Evolutionary conservation across 2,113 vertebrate genomes (phyloP).

Genomic region (Onychostruthus taczanowskii): DNA sequence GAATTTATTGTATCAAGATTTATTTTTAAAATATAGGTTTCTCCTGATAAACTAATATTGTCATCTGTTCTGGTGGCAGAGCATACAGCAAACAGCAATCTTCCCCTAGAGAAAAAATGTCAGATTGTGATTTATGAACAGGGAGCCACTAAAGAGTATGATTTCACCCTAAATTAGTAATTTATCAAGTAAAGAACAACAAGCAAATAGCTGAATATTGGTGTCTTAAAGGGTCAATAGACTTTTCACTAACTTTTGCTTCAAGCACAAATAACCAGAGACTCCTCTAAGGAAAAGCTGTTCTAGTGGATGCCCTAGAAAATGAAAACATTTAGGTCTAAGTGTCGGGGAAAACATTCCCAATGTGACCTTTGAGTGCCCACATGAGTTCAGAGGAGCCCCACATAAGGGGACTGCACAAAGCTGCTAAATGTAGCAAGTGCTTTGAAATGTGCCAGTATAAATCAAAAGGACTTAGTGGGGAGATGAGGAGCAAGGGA

Average conservation of each 20-base stretch:
- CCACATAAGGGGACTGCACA: neutral
- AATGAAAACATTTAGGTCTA: conserved; percentile 30
- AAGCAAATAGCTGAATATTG: conserved; percentile 59
- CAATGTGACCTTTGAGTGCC: neutral
- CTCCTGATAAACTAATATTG: conserved; percentile 64
- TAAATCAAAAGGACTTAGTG: neutral
- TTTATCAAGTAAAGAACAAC: conserved; percentile 68
- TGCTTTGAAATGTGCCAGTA: neutral
- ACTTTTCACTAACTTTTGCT: conserved; percentile 48
- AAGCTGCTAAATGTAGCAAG: neutral
- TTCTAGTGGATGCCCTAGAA: conserved; percentile 43
- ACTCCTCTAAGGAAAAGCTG: conserved; percentile 39
- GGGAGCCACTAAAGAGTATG: conserved; percentile 62
- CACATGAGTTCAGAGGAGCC: neutral
- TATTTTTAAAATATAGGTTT: conserved; percentile 59
- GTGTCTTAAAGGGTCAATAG: conserved; percentile 64
- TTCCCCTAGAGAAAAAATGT: conserved; percentile 53
- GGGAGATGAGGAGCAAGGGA: neutral
- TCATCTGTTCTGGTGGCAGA: conserved; percentile 64
- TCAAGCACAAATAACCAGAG: conserved; percentile 62
- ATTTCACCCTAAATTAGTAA: conserved; percentile 71
- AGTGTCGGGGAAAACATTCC: neutral
- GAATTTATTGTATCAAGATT: conserved; percentile 55
- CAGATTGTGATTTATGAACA: conserved; percentile 70
- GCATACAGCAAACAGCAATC: conserved; percentile 51